These are phyloP conservation scores for Drosophila mimica DNA, from an alignment of 2,888 invertebrate species.

Conservation along the genomic window DNA sequence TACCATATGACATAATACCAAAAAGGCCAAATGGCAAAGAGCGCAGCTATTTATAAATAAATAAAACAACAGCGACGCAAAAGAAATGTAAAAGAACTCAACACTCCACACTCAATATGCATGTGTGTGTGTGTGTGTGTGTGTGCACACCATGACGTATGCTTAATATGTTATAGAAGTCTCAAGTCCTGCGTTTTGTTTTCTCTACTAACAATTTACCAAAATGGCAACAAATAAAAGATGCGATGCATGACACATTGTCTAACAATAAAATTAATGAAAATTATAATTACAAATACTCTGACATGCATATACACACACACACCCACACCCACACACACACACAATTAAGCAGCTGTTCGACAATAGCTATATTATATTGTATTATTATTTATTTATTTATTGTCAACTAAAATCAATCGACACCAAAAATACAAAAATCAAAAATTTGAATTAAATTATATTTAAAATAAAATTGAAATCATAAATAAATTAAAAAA, in stretches of 20 bases:
- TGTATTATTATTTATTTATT: background rate
- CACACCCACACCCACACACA: background rate
- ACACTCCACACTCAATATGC: slow-evolving; percentile 16
- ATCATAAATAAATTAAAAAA: no score
- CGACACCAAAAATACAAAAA: no score
- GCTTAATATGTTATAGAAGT: slow-evolving; percentile 29
- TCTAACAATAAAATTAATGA: slow-evolving; percentile 53
- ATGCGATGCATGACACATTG: slow-evolving; percentile 24
- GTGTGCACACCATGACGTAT: slow-evolving; percentile 43
- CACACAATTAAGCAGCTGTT: background rate
- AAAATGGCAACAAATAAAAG: slow-evolving; percentile 27
- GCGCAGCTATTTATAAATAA: slow-evolving; percentile 23
- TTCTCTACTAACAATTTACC: slow-evolving; percentile 49
- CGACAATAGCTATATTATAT: no score
- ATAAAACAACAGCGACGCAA: slow-evolving; percentile 8
- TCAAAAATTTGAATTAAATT: no score
- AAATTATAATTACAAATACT: slow-evolving; percentile 8
- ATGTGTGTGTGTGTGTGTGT: slow-evolving; percentile 9
- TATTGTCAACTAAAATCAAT: no score
- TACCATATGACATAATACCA: slow-evolving; percentile 73
- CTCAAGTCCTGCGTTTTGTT: slow-evolving; percentile 12
- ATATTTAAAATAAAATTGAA: no score
- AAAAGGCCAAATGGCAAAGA: slow-evolving; percentile 41
- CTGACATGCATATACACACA: background rate
- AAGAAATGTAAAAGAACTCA: slow-evolving; percentile 20